Base-by-base conservation (phyloP, 2,797 vertebrate genomes). In the Danio choprae region DNA sequence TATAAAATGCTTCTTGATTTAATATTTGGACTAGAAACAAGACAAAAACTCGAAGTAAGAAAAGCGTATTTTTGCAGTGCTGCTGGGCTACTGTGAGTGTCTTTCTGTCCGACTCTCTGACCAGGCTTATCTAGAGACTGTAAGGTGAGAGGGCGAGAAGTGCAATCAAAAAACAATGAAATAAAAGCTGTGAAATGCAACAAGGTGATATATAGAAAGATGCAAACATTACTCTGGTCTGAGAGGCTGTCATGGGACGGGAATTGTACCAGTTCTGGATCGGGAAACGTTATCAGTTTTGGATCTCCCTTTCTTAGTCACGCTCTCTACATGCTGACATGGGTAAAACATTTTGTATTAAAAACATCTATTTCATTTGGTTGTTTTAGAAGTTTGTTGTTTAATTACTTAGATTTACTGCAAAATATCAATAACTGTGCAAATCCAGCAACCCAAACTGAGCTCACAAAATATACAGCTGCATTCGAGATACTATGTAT, bases 141-240 rank as follows among this genome's bases (percentile, higher is more conserved):
- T 48, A 62, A 62, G 16, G 20, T 38, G 22, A 38, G 67, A 69
- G 8, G 41, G 41, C 44, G 62, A 74, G 16, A 60, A 60, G 55
- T 29, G 22, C 43, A 48, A 16, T 48, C 71, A 74, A 74, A 74
- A 11, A 22, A 71, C n/a, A n/a, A 29, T 29, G 50, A 53, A 72
- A 56, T 22, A 29, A 29, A 29, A 29, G 51, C n/a, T 43, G n/a
- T 55, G 69, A 71, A 56, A 38, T 53, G 48, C 36, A 60, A 36
- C 36, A 40, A 60, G 59, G 29, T 60, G 59, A 40, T 38, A 7
- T 36, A 36, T 16, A 40, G 36, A 40, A 9, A 40, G 36, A n/a
- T 7, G 58, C 29, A 41, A 58, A 58, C 69, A 72, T 72, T 72
- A 22, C 7, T 13, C 51, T 5, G 16, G 9, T 36, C 6, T 0